Evolutionary conservation across 2,888 invertebrate genomes (phyloP), one percentile per base, ranked within the genome.

Genomic region (Synergus japonicus): DNA sequence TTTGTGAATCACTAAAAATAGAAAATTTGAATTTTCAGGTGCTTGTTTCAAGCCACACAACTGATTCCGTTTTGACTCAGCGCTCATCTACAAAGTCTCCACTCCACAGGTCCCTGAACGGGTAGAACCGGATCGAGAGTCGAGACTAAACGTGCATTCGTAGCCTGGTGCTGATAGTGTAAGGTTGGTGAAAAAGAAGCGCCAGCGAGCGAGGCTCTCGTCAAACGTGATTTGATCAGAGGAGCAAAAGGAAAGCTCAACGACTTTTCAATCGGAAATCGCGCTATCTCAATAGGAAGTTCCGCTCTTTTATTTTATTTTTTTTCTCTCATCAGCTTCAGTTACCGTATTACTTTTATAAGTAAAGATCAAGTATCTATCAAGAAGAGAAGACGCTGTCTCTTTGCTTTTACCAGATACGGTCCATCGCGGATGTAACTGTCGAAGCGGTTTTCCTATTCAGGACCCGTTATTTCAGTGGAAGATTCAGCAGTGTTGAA

Each of bases 61-160:
- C 63, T 76, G 76, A 54, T 78, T 41, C 60, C 37, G 37, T 37
- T 37, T 41, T 41, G 79, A 58, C 76, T 65, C 76, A 66, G 66
- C 80, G 80, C 78, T 80, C 76, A 80, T 78, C 79, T 79, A 80
- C 82, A 82, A 83, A 84, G 81, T 83, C 79, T 84, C 83, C 81
- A 81, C 81, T 81, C 79, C 69, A 60, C 76, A 76, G 83, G 81
- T 82, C 83, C 83, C 79, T 82, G 83, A 84, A 81, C 81, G 83
- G 78, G 80, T 79, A 77, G 83, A 84, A 84, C 83, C 83, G 82
- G 82, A 84, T 84, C 81, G 81, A 60, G 63, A 37, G 37, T 37
- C 37, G 37, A 37, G 37, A 37, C 37, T 37, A 37, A 37, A 18
- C 73, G 79, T 79, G 81, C 81, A 82, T 76, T 82, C 82, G 78